Conservation (phyloP, 1,140 invertebrate genomes). For the Apocrypta bakeri region DNA sequence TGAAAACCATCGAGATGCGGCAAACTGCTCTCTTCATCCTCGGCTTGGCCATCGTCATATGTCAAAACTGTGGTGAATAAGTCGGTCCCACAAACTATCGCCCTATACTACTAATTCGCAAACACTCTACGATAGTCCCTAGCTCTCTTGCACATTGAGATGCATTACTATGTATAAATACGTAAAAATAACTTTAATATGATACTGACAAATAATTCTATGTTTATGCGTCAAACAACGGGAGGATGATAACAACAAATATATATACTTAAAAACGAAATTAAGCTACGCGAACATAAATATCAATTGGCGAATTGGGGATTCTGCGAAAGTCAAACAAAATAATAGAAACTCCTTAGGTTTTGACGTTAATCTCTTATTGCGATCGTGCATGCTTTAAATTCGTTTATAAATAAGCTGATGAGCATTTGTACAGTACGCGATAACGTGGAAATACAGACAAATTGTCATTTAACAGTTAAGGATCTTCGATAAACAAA, state of each 20-base stretch:
- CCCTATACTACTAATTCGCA: conserved; percentile 59
- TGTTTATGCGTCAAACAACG: not conserved
- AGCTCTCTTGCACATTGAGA: conserved; percentile 4
- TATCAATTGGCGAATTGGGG: too few relatives aligned
- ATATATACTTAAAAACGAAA: conserved; percentile 29
- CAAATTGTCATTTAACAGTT: too few relatives aligned
- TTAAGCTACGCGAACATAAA: conserved; percentile 1
- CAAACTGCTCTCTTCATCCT: conserved; percentile 92
- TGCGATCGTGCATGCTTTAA: not conserved
- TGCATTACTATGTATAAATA: conserved; percentile 16
- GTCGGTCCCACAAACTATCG: conserved; percentile 73
- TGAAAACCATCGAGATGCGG: conserved; percentile 85
- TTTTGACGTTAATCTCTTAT: not conserved
- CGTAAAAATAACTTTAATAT: conserved; percentile 31
- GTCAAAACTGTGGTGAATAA: conserved; percentile 99
- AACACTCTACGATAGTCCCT: conserved; percentile 44
- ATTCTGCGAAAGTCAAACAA: not conserved
- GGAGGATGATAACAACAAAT: not conserved
- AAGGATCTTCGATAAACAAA: not conserved
- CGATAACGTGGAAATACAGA: too few relatives aligned
- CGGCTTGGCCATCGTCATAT: conserved; percentile 97
- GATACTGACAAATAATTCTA: conserved; percentile 5
- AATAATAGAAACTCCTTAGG: not conserved
- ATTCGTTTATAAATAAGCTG: too few relatives aligned
- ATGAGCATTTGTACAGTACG: too few relatives aligned